Base-by-base conservation (phyloP, 1,140 invertebrate genomes). In the Lepidurus packardi region DNA sequence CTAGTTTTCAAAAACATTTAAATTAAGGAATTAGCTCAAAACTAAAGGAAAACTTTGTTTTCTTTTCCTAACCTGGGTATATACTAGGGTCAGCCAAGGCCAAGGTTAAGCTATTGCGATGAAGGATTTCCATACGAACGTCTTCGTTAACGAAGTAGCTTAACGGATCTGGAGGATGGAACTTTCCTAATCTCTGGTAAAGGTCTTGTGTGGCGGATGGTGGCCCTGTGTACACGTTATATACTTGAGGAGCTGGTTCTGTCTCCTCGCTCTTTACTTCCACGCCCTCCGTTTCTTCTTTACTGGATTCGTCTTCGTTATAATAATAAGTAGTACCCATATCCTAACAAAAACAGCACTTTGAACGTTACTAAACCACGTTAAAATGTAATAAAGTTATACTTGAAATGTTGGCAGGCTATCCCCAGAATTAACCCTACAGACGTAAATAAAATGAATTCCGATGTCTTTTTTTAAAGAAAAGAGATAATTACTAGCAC, bases 301-400 rank as follows among this genome's bases (percentile, higher is more conserved):
- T 80, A 78, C 85, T 85, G 73, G 85, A 85, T 53, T 87, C 86
- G 78, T 88, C 86, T 65, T 88, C 84, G 47, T 88, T 85, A 82
- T 95, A 97, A 86, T 96, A 97, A 85, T 97, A 97, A 7, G 94
- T 97, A 24, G 95, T 97, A 25, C 95, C 95, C 74, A 24, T 24
- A 34, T 24, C n/a, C 41, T 34, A 43, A 21, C 8, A 25, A 44
- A 53, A 65, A 16, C 41, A 41, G 45, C 42, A 75, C 41, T 42
- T 34, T 76, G 8, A 34, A 43, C 13, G 45, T n/a, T 45, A 44
- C 43, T 21, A 24, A 78, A 73, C 73, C 11, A 45, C 78, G 43
- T 78, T 73, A 43, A 43, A 78, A 16, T 74, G 43, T 10, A 42
- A 73, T 24, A 34, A 53, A 24, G 7, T 77, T 9, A 47, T 34